These are phyloP conservation scores for Ceratosolen solmsi DNA, from an alignment of 1,140 invertebrate genomes.

Conservation along the genomic window DNA sequence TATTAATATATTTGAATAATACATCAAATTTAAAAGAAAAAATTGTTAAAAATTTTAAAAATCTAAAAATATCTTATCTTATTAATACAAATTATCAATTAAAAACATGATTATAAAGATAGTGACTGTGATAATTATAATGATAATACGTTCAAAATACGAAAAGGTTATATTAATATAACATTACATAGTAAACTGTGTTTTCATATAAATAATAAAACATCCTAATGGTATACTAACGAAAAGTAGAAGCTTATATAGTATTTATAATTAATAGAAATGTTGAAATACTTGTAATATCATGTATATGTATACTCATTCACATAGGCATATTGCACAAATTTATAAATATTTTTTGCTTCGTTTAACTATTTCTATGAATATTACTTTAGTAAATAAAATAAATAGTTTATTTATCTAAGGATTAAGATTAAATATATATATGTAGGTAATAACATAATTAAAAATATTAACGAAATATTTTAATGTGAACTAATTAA, in stretches of 20 bases:
- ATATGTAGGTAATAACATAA: too few species aligned
- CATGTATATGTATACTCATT: neutral
- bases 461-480: too few species aligned
- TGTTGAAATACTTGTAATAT: slow-evolving; percentile 3
- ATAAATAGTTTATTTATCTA: too few species aligned
- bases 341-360: too few species aligned
- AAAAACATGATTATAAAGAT: neutral
- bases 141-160: neutral
- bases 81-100: neutral
- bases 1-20: neutral
- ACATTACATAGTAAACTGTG: neutral
- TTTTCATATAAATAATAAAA: neutral
- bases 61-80: neutral
- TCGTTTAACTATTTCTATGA: too few species aligned
- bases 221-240: neutral
- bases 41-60: neutral
- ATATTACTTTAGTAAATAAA: too few species aligned
- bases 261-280: neutral
- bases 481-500: too few species aligned
- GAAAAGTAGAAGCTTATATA: neutral
- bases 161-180: too few species aligned
- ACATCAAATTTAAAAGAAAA: neutral
- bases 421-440: too few species aligned
- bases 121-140: neutral
- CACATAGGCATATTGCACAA: neutral